Base-by-base conservation (phyloP, 2,797 vertebrate species). In the Rhyacichthys aspro region DNA sequence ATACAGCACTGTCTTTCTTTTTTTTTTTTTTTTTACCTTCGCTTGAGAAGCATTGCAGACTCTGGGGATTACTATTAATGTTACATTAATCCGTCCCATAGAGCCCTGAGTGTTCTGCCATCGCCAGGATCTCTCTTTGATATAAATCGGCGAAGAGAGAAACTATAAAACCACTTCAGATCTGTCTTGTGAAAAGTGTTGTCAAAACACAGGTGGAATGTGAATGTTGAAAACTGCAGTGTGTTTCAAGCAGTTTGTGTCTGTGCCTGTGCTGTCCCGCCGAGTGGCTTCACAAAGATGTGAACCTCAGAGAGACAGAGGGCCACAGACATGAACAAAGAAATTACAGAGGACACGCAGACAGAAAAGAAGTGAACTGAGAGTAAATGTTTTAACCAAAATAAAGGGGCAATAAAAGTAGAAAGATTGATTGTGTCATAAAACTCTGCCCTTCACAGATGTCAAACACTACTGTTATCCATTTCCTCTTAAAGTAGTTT, bases 161-260 rank as follows among this genome's bases (percentile, higher is more conserved):
- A 82, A 85, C 75, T 85, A 75, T 78, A 76, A 86, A 88, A 86
- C 74, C 76, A 73, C 89, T 85, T 91, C 77, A 90, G 89, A 90
- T 88, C 82, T 68, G 72, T 85, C 68, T 80, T 84, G 83, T 70
- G 77, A 69, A 81, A 80, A 77, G 79, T 93, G 89, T 90, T 92
- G 83, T 93, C 93, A 93, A 93, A 93, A 92, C 82, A 90, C 74
- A 70, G 76, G 71, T 74, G 88, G 79, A 89, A 84, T 86, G 84
- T 67, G 77, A 80, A 86, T 78, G 85, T 76, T 74, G 68, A 75
- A 14, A 86, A 89, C 72, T 79, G 68, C 61, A 58, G 74, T 82
- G 80, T 73, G 43, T 85, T 90, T 72, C 70, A 90, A 83, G 71
- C 82, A 85, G 87, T 89, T 87, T 74, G 62, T 55, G 75, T 81